A percentile compares a stretch with the other conserved stretches of the same genome.
These are phyloP conservation scores for Pitta sordida DNA, from an alignment of 2,113 vertebrate genomes.

Conservation along the genomic window DNA sequence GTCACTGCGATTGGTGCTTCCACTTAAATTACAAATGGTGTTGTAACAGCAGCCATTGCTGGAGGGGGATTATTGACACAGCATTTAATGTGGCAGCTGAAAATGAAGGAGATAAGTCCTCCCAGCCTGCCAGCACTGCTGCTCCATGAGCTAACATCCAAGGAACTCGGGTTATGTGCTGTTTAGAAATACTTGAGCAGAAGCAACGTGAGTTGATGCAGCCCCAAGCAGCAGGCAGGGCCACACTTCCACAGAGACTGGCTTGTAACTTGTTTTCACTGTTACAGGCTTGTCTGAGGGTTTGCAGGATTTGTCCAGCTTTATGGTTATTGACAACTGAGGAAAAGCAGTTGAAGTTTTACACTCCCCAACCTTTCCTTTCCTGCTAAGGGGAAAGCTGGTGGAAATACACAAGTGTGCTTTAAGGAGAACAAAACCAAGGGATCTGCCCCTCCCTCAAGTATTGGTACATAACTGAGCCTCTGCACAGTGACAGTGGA, in stretches of 20 bases:
- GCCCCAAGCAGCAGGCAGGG: background rate
- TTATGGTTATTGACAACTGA: background rate
- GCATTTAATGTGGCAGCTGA: background rate
- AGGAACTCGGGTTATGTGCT: background rate
- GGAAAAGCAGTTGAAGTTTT: background rate
- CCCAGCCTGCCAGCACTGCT: background rate
- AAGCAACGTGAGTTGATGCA: background rate
- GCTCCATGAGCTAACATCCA: background rate
- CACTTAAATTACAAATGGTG: background rate
- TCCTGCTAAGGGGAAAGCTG: background rate
- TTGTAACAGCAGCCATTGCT: background rate
- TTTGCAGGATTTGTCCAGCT: background rate
- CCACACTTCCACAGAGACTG: background rate
- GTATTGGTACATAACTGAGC: background rate
- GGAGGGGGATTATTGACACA: background rate
- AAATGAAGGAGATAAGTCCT: background rate
- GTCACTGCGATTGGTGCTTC: background rate
- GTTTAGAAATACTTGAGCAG: background rate
- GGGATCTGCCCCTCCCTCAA: background rate
- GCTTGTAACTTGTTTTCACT: background rate
- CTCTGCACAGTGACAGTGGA: background rate
- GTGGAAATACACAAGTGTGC: background rate
- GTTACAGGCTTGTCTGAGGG: background rate
- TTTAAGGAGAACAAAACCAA: background rate
- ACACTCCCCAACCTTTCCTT: background rate